Evolutionary conservation across 2,113 vertebrate genomes (phyloP).

Genomic region (Chamaea fasciata): DNA sequence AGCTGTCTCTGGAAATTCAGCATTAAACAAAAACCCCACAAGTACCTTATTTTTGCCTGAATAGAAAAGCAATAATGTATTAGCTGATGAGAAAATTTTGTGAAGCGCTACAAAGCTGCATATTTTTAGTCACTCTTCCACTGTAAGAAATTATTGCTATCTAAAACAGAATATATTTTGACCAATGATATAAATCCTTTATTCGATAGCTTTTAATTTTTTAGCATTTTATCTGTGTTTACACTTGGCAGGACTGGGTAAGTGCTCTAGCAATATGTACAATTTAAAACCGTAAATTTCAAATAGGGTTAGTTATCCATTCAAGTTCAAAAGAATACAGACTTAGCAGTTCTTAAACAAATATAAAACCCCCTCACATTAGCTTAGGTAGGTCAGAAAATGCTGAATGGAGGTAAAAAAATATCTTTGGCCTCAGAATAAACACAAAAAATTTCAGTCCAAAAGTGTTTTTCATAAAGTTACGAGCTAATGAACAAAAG

Average conservation of each 20-base stretch:
- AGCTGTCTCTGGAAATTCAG: neutral
- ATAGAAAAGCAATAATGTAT: neutral
- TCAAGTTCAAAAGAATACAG: neutral
- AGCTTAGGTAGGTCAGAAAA: neutral
- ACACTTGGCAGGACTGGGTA: neutral
- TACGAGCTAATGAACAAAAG: conserved; percentile 1
- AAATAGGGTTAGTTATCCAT: neutral
- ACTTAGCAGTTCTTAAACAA: neutral
- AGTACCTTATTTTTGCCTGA: neutral
- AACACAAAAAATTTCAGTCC: neutral
- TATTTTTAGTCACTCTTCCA: neutral
- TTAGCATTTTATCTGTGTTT: neutral
- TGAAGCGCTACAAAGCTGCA: neutral
- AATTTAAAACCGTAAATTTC: neutral
- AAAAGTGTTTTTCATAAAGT: neutral
- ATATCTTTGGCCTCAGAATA: neutral
- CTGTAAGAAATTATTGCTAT: neutral
- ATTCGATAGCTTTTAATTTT: neutral
- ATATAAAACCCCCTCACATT: neutral
- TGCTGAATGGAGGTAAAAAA: neutral
- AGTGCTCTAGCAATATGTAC: neutral
- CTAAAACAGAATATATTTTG: neutral
- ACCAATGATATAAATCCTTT: neutral
- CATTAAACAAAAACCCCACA: neutral
- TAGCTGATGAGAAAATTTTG: neutral